phyloP scores from a whole-genome alignment of 37 sponge, comb jelly and placozoan species.

The Beroe forskalii region DNA sequence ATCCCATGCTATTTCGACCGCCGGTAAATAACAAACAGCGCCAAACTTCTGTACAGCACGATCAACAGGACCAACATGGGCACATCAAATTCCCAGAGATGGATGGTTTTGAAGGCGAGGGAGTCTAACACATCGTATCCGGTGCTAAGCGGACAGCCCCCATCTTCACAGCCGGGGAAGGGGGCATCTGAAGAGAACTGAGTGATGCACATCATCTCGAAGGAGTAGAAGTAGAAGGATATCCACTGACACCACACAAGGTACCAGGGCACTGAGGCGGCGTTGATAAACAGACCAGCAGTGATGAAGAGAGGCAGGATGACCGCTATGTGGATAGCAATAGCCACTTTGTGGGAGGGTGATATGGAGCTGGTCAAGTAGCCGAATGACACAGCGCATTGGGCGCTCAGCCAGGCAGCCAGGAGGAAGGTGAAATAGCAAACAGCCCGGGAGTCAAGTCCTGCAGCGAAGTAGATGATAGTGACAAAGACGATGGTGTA shows the following conservation, averaged over 20 bases:
- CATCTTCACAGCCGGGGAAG: background rate
- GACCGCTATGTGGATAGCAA: conserved; percentile 1
- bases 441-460: background rate
- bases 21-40: background rate
- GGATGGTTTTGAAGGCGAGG: background rate
- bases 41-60: background rate
- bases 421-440: background rate
- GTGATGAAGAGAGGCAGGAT: conserved; percentile 30
- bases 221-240: conserved; percentile 45
- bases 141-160: background rate
- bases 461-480: background rate
- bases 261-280: conserved; percentile 28
- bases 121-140: conserved; percentile 1
- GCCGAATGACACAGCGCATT: background rate
- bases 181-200: background rate
- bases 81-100: background rate
- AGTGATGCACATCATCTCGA: conserved; percentile 21
- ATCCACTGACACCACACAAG: conserved; percentile 37
- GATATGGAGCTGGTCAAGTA: background rate
- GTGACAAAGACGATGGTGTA: background rate
- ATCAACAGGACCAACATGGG: conserved; percentile 2
- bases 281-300: conserved; percentile 50
- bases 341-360: conserved; percentile 8
- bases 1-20: background rate
- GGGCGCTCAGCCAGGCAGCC: conserved; percentile 14